Evolutionary conservation across 2,888 invertebrate species (phyloP), one percentile per base, ranked within the genome.

Genomic region (Lymantria monacha): DNA sequence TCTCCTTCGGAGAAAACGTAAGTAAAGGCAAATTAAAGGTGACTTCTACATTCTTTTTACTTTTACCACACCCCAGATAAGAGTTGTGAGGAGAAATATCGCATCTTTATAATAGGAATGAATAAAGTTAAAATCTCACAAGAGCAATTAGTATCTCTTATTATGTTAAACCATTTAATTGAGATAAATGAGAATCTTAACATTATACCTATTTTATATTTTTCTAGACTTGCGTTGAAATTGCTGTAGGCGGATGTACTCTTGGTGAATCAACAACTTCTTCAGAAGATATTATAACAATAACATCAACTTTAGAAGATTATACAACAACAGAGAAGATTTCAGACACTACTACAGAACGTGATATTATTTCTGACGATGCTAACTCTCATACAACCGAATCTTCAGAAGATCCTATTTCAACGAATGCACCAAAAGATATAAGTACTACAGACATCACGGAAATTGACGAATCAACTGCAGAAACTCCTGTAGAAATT

Each of bases 231-330:
- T 61, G 61, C 11, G 46, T 53, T 0, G 44, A 12, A 2, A 62
- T 62, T 15, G 42, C 49, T 3, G 59, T 55, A 46, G 61, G 61
- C 9, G 61, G 61, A 0, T 62, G 61, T n/a, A 62, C 62, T 1
- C 42, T 59, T 0, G 50, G 53, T 0, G 15, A 49, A 11, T 46
- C 36, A 47, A 58, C 62, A 0, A 51, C 61, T 9, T 49, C 61
- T 9, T 0, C 38, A 38, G 38, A 38, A 12, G 11, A n/a, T 12
- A 13, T 8, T 13, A n/a, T 13, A 36, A 3, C 36, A 36, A n/a
- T 36, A 36, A 7, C 9, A 11, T n/a, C 36, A 2, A 36, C 22
- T 22, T 22, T 22, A 22, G 22, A 5, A 22, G 22, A 22, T 13
- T 9, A 9, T 38, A 38, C 8, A 7, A n/a, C 7, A 12, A n/a